Evolutionary conservation across 2,113 vertebrate genomes (phyloP).

Genomic region (rat (Rattus norvegicus)): DNA sequence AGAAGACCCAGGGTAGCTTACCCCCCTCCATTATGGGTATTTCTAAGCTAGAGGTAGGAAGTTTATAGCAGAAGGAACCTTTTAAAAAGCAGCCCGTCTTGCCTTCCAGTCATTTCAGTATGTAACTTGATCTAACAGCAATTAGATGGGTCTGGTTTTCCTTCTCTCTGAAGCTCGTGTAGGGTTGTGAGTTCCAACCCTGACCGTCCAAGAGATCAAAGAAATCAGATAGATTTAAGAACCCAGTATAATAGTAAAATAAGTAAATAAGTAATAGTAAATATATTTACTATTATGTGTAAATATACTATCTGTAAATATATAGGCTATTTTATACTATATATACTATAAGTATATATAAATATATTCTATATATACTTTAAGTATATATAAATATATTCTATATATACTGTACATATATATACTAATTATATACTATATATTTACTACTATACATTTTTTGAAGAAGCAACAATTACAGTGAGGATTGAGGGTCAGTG

Average conservation of each 20-base stretch:
- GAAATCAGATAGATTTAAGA: background rate
- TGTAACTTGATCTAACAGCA: constrained; percentile 58
- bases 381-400: background rate
- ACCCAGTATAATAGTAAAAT: background rate
- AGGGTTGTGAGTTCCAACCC: background rate
- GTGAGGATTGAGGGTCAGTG: background rate
- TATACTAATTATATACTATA: background rate
- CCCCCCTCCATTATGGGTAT: constrained; percentile 42
- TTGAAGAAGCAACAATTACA: background rate
- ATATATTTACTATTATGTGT: background rate
- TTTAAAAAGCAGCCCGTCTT: constrained; percentile 57
- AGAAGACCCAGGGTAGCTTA: constrained; percentile 57
- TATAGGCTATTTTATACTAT: background rate
- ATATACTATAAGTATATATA: background rate
- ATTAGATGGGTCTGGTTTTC: constrained; percentile 14
- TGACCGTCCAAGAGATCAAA: background rate
- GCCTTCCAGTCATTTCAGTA: constrained; percentile 47
- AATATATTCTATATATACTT: background rate
- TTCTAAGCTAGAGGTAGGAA: constrained; percentile 63
- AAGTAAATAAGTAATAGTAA: background rate
- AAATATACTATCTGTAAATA: background rate
- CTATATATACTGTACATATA: background rate
- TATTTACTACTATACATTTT: background rate
- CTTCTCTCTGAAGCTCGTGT: background rate
- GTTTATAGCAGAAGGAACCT: constrained; percentile 25